Percentiles rank a stretch among this genome's conserved stretches.
These are phyloP conservation scores for Myotis planiceps DNA, from an alignment of 2,797 vertebrate species.

Conservation along the genomic window DNA sequence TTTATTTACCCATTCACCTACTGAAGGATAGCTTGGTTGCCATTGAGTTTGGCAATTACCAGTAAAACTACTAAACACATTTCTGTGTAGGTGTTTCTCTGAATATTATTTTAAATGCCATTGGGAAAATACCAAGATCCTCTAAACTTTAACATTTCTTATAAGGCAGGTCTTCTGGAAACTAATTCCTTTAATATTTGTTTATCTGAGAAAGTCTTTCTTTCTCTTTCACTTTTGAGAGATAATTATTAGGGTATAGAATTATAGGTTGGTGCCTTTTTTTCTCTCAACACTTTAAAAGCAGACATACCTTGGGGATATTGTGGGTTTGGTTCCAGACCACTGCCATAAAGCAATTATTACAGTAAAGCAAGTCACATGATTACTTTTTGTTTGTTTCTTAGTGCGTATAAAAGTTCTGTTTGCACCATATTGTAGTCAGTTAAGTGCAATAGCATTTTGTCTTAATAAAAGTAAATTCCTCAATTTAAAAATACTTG, in stretches of 20 bases:
- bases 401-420: background rate
- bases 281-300: background rate
- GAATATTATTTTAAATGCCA: background rate
- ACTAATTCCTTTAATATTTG: background rate
- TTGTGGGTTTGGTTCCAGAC: background rate
- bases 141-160: background rate
- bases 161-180: background rate
- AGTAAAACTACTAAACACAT: background rate
- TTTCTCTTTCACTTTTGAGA: background rate
- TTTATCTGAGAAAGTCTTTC: background rate
- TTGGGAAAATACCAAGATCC: background rate
- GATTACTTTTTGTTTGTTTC: background rate
- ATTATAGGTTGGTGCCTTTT: background rate
- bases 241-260: background rate
- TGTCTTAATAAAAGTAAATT: background rate
- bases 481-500: background rate
- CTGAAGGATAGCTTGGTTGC: background rate
- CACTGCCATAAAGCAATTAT: background rate
- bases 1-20: background rate
- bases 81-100: background rate
- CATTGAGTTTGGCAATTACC: background rate
- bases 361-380: background rate
- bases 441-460: background rate
- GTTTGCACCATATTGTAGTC: background rate
- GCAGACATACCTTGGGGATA: background rate